Evolutionary conservation across 2,113 vertebrate genomes (phyloP).

Genomic region (Oncorhynchus clarkii): DNA sequence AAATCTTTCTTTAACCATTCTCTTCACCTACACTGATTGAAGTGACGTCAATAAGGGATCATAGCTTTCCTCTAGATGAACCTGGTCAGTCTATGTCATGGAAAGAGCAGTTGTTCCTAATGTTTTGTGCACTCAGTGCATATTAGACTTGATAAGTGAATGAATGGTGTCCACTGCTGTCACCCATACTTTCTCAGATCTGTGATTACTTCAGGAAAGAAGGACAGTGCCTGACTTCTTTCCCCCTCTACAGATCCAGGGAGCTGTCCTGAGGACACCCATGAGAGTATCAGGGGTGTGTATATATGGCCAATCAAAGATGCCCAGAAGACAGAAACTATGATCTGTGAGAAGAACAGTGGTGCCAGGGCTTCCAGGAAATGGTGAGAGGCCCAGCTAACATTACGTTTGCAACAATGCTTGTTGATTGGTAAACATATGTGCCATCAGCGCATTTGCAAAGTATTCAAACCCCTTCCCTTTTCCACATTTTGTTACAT

Average conservation of each 20-base stretch:
- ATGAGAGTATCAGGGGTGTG: slow-evolving; percentile 55
- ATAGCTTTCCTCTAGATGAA: too few species aligned
- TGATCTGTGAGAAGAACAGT: slow-evolving; percentile 49
- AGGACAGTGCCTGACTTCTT: neutral
- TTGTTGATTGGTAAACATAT: neutral
- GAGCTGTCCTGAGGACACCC: slow-evolving; percentile 58
- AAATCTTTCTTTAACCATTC: too few species aligned
- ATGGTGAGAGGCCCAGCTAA: slow-evolving; percentile 59
- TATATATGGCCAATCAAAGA: slow-evolving; percentile 60
- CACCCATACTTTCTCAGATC: neutral
- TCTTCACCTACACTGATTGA: too few species aligned
- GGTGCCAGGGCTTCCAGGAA: slow-evolving; percentile 45
- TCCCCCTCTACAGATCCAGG: slow-evolving; percentile 47
- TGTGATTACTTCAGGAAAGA: neutral
- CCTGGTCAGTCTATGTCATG: too few species aligned
- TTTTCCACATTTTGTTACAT: too few species aligned
- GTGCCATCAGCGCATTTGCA: too few species aligned
- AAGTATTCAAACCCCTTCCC: too few species aligned
- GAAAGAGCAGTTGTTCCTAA: too few species aligned
- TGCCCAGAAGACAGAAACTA: slow-evolving; percentile 44
- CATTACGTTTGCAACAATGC: neutral
- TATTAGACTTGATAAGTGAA: neutral
- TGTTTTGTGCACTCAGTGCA: too few species aligned
- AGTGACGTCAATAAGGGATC: too few species aligned
- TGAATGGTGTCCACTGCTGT: neutral